Conservation (phyloP, 2,888 invertebrate species). For the Phaedon cochleariae region DNA sequence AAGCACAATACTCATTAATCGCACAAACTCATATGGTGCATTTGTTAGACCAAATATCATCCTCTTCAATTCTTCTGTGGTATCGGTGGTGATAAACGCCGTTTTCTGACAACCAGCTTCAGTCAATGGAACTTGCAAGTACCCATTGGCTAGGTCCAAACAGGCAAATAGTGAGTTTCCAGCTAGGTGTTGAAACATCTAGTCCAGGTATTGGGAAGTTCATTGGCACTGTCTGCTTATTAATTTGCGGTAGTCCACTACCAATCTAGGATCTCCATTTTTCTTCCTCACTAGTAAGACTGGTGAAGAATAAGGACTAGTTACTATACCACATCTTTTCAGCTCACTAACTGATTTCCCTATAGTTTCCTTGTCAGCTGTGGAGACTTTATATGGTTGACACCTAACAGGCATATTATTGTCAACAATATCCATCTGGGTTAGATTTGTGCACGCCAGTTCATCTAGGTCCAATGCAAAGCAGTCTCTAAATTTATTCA, state of each 20-base stretch:
- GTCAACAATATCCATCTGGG: constrained; percentile 28
- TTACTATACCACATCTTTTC: constrained; percentile 21
- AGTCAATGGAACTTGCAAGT: constrained; percentile 25
- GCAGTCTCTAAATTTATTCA: constrained; percentile 24
- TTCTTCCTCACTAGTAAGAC: constrained; percentile 40
- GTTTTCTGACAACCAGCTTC: constrained; percentile 23
- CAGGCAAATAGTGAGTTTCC: constrained; percentile 11
- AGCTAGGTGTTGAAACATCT: constrained; percentile 8
- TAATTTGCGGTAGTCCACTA: constrained; percentile 39
- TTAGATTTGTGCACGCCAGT: constrained; percentile 25
- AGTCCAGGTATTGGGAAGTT: constrained; percentile 39
- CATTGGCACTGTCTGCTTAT: constrained; percentile 39
- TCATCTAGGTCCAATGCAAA: constrained; percentile 27
- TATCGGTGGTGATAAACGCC: no score
- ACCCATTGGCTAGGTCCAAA: constrained; percentile 23
- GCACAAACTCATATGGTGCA: constrained; percentile 28
- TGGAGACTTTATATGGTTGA: constrained; percentile 27
- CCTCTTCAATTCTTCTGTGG: constrained; percentile 46
- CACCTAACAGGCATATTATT: constrained; percentile 26
- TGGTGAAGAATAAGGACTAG: constrained; percentile 29
- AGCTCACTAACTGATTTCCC: constrained; percentile 21
- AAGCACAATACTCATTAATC: constrained; percentile 33
- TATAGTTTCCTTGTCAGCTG: constrained; percentile 22
- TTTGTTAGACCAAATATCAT: constrained; percentile 35
- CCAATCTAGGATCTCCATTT: constrained; percentile 36